A percentile compares a stretch with the other conserved stretches of the same genome.
These are phyloP conservation scores for Drosophila robusta DNA, from an alignment of 2,888 invertebrate species.

Conservation along the genomic window DNA sequence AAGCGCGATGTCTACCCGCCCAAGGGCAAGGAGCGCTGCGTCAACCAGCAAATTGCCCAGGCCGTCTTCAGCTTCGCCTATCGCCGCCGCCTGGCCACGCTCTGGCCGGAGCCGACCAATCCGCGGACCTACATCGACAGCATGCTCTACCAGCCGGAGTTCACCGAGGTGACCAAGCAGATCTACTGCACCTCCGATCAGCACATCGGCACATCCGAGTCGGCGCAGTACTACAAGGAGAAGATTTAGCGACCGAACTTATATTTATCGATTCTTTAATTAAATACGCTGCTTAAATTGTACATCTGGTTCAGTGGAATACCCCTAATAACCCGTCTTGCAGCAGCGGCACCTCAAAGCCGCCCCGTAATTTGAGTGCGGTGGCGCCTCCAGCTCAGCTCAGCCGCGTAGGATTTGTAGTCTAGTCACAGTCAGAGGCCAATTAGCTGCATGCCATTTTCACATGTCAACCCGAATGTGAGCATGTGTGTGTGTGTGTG, in stretches of 20 bases:
- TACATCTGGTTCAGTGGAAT: constrained; percentile 6
- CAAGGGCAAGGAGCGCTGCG: constrained; percentile 42
- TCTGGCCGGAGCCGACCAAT: constrained; percentile 64
- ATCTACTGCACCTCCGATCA: constrained; percentile 34
- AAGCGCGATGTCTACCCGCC: constrained; percentile 64
- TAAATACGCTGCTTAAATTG: constrained; percentile 24
- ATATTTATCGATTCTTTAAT: constrained; percentile 24
- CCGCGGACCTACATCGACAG: constrained; percentile 44
- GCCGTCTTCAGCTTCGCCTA: constrained; percentile 57
- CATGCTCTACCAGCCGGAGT: constrained; percentile 20
- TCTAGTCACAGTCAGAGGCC: constrained; percentile 51
- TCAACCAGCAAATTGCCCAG: constrained; percentile 53
- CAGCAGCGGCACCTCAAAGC: constrained; percentile 12
- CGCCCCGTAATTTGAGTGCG: constrained; percentile 30
- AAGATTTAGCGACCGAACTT: constrained; percentile 18
- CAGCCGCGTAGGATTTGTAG: constrained; percentile 20
- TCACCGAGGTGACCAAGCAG: not conserved
- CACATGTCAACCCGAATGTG: constrained; percentile 63
- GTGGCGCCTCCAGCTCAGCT: constrained; percentile 16
- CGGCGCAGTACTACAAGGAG: constrained; percentile 32
- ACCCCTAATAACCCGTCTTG: not conserved
- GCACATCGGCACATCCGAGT: constrained; percentile 52
- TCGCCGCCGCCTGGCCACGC: constrained; percentile 53
- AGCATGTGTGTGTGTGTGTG: constrained; percentile 14
- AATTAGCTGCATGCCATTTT: constrained; percentile 77